Conservation (phyloP, 2,113 vertebrate species). For the Macaca mulatta region DNA sequence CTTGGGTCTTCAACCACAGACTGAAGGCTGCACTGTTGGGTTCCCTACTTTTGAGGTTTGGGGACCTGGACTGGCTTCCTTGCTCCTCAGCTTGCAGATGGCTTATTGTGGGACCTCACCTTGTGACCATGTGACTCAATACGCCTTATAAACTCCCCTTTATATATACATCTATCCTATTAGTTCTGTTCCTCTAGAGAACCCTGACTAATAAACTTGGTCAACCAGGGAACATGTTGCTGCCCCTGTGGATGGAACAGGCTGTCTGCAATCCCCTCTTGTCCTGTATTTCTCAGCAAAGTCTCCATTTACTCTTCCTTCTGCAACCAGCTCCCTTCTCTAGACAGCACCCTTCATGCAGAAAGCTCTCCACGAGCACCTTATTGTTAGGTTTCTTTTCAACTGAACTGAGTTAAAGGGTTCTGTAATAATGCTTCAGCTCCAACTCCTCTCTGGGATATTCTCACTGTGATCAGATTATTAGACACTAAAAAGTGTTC, state of each 20-base stretch:
- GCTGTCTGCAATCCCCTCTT: rapidly evolving
- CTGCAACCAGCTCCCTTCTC: not conserved
- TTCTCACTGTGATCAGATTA: not conserved
- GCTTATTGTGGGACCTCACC: too few species aligned
- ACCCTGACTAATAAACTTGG: not conserved
- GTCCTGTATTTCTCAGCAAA: not conserved
- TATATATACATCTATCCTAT: too few species aligned
- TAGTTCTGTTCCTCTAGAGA: too few species aligned
- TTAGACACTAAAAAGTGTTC: not conserved
- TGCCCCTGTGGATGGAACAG: not conserved
- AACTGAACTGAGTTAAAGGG: not conserved
- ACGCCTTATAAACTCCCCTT: too few species aligned
- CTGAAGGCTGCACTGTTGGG: too few species aligned
- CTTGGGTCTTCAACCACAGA: too few species aligned
- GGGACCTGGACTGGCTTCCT: too few species aligned
- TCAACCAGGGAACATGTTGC: not conserved
- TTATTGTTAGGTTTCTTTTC: not conserved
- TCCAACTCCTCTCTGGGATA: not conserved
- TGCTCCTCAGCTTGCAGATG: too few species aligned
- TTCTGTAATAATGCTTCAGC: not conserved
- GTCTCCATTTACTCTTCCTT: not conserved
- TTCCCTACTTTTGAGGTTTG: too few species aligned
- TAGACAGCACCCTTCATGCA: not conserved
- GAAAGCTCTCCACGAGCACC: not conserved
- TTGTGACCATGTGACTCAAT: too few species aligned